Conservation (phyloP, 2,113 vertebrate genomes). For the Arizona elegans region DNA sequence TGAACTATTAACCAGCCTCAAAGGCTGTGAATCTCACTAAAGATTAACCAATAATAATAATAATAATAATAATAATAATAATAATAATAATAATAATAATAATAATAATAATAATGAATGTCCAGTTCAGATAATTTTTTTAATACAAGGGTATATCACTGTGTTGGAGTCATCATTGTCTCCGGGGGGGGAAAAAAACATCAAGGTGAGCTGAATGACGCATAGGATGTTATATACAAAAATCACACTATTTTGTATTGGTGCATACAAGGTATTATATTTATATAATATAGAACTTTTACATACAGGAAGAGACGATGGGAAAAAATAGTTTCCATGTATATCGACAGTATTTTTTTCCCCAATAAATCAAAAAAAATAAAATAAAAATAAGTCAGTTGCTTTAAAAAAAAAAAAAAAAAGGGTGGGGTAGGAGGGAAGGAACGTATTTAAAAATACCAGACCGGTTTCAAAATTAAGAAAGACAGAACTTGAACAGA, state of each 20-base stretch:
- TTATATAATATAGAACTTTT: constrained; percentile 84
- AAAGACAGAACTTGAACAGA: constrained; percentile 68
- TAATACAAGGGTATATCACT: constrained; percentile 69
- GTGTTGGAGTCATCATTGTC: constrained; percentile 58
- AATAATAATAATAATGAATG: neutral
- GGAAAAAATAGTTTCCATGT: constrained; percentile 76
- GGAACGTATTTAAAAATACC: constrained; percentile 49
- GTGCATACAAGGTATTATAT: constrained; percentile 82
- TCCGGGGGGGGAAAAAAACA: constrained; percentile 36
- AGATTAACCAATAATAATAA: too few species aligned
- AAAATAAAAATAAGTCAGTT: constrained; percentile 70
- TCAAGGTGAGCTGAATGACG: constrained; percentile 48
- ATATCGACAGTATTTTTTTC: constrained; percentile 64
- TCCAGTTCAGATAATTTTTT: constrained; percentile 63
- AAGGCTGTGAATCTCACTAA: too few species aligned
- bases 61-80: neutral
- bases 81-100: too few species aligned
- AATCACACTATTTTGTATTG: constrained; percentile 70
- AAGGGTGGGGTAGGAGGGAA: too few species aligned
- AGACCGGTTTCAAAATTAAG: constrained; percentile 60
- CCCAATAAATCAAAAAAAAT: constrained; percentile 51
- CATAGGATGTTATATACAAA: constrained; percentile 65
- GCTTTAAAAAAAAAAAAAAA: constrained; percentile 44
- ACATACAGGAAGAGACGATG: constrained; percentile 80
- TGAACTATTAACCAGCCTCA: too few species aligned